These are phyloP conservation scores for Lagria hirta DNA, from an alignment of 2,888 invertebrate genomes.

Conservation along the genomic window DNA sequence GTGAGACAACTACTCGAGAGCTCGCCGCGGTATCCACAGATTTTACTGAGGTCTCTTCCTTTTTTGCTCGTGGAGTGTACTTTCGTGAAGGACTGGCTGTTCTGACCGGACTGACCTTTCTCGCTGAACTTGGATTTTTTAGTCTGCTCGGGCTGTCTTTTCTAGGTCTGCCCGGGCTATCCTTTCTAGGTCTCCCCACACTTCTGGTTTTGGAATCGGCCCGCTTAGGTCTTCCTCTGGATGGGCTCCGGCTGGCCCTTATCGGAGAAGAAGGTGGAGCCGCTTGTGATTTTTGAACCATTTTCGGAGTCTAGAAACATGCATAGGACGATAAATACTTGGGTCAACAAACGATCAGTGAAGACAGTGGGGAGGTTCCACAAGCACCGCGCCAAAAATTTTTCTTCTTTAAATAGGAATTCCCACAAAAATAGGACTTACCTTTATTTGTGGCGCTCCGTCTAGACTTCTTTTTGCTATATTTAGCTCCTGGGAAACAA, in stretches of 20 bases:
- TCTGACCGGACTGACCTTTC: slow-evolving; percentile 30
- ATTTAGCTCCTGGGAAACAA: background rate
- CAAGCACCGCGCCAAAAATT: slow-evolving; percentile 13
- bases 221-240: background rate
- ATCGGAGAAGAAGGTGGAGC: too few species aligned
- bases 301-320: slow-evolving; percentile 1
- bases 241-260: slow-evolving; percentile 2
- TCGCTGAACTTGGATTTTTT: slow-evolving; percentile 32
- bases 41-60: slow-evolving; percentile 29
- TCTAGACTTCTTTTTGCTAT: slow-evolving; percentile 1
- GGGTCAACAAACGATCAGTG: background rate
- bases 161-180: slow-evolving; percentile 22
- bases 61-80: slow-evolving; percentile 22
- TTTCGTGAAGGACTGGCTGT: slow-evolving; percentile 24
- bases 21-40: too few species aligned
- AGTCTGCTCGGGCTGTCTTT: slow-evolving; percentile 26
- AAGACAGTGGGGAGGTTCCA: slow-evolving; percentile 3
- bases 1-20: too few species aligned
- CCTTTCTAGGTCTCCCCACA: slow-evolving; percentile 22
- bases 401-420: background rate
- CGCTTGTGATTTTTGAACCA: slow-evolving; percentile 12
- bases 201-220: slow-evolving; percentile 11
- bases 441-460: slow-evolving; percentile 4
- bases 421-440: background rate
- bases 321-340: too few species aligned